phyloP scores from a whole-genome alignment of 2,113 vertebrate species.

The Daboia siamensis region DNA sequence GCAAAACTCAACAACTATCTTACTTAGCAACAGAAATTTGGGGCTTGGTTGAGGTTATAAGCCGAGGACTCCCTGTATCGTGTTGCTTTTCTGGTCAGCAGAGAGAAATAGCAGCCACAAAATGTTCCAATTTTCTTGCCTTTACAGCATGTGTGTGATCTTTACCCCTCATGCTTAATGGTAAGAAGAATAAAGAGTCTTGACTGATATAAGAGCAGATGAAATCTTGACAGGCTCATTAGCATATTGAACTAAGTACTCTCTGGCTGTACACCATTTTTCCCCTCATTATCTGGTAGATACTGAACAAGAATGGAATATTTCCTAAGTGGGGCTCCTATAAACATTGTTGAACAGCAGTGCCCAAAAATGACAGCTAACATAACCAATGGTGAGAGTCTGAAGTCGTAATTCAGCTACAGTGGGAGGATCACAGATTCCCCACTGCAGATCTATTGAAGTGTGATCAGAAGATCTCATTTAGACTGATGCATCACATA shows the following conservation, averaged over 20 bases:
- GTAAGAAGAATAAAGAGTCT: not conserved
- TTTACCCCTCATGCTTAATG: not conserved
- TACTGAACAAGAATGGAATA: not conserved
- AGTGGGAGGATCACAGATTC: not conserved
- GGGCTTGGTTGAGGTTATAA: not conserved
- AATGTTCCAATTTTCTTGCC: not conserved
- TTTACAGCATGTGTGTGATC: not conserved
- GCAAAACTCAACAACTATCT: not conserved
- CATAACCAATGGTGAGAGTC: not conserved
- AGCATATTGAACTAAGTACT: not conserved
- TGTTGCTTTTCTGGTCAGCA: not conserved
- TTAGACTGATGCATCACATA: not conserved
- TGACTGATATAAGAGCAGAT: not conserved
- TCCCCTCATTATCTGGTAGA: not conserved
- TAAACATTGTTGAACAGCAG: not conserved
- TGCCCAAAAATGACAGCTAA: not conserved
- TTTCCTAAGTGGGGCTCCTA: not conserved
- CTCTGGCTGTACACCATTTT: not conserved
- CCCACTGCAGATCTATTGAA: not conserved
- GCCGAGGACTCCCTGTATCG: not conserved
- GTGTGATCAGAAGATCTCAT: not conserved
- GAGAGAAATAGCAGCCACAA: not conserved
- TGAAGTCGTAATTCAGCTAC: not conserved
- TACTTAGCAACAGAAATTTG: not conserved
- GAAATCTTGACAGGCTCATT: conserved; percentile 7